Conservation (phyloP, 2,113 vertebrate genomes). For the Cervus canadensis region DNA sequence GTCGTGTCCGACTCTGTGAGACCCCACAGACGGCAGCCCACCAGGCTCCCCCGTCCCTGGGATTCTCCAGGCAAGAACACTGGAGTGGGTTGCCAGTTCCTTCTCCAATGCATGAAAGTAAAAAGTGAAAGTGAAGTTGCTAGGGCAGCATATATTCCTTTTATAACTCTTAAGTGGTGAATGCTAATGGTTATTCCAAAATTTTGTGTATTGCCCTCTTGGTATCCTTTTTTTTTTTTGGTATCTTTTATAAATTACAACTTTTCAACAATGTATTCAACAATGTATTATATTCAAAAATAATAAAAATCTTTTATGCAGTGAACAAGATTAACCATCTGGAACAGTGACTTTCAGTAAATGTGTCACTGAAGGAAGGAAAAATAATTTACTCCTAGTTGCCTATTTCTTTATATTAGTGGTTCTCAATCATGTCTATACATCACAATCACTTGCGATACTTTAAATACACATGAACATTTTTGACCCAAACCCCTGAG, state of each 20-base stretch:
- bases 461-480: not conserved
- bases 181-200: constrained; percentile 14
- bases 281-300: not conserved
- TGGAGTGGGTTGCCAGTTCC: too few relatives aligned
- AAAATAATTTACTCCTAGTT: not conserved
- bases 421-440: not conserved
- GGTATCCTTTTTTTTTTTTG: not conserved
- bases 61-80: too few relatives aligned
- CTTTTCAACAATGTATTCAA: not conserved
- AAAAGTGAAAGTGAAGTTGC: too few relatives aligned
- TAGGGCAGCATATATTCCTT: not conserved
- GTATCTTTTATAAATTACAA: not conserved
- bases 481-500: not conserved
- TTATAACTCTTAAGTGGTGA: not conserved
- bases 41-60: too few relatives aligned
- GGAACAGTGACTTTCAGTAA: not conserved
- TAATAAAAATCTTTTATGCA: not conserved
- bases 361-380: not conserved
- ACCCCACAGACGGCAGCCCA: too few relatives aligned
- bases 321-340: not conserved
- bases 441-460: not conserved
- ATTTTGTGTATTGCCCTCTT: not conserved
- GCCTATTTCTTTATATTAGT: not conserved
- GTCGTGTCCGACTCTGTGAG: too few relatives aligned
- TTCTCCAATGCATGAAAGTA: too few relatives aligned